These are phyloP conservation scores for Tromatobia lineatoria DNA, from an alignment of 2,888 invertebrate genomes.

Conservation along the genomic window DNA sequence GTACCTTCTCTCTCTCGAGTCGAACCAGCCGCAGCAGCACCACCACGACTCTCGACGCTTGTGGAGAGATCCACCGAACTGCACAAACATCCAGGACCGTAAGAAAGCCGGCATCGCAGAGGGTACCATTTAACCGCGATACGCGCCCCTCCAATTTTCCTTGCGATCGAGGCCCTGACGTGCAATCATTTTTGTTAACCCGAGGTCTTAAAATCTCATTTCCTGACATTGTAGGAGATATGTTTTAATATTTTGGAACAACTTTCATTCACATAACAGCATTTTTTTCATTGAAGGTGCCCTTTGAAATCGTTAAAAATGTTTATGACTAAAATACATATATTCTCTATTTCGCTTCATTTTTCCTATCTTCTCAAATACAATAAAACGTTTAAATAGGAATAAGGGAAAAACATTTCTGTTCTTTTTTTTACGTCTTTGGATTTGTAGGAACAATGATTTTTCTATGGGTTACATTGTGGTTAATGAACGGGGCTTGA, in stretches of 20 bases:
- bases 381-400: background rate
- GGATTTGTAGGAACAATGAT: background rate
- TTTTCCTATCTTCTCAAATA: background rate
- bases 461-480: background rate
- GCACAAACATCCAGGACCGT: slow-evolving; percentile 79
- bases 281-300: background rate
- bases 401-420: background rate
- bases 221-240: background rate
- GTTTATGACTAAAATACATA: background rate
- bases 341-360: background rate
- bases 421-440: background rate
- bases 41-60: slow-evolving; percentile 18
- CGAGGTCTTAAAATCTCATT: background rate
- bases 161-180: background rate
- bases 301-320: background rate
- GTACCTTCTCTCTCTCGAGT: slow-evolving; percentile 50
- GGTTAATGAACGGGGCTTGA: slow-evolving; percentile 34
- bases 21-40: slow-evolving; percentile 20
- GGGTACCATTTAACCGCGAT: slow-evolving; percentile 10
- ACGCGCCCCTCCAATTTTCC: background rate
- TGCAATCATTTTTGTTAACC: background rate
- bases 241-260: background rate
- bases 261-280: background rate
- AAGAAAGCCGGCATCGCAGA: slow-evolving; percentile 4
- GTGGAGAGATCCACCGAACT: slow-evolving; percentile 60